These are phyloP conservation scores for Aphaenogaster floridana DNA, from an alignment of 1,140 invertebrate genomes.

Conservation along the genomic window DNA sequence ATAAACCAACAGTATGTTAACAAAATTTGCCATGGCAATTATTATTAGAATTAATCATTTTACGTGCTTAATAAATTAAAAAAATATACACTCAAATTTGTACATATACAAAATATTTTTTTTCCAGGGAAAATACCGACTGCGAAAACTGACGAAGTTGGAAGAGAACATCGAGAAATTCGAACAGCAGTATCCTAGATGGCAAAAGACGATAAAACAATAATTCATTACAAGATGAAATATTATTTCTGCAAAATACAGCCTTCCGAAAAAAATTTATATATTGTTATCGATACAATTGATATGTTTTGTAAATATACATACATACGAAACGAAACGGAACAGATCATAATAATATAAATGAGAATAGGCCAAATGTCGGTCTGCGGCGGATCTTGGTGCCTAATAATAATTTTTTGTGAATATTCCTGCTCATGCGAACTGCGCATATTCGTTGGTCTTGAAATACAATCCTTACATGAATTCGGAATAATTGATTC, in stretches of 20 bases:
- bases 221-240: background rate
- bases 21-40: background rate
- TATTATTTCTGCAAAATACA: conserved; percentile 24
- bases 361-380: no score
- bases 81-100: conserved; percentile 18
- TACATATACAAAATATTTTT: background rate
- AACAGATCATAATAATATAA: background rate
- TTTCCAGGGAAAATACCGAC: conserved; percentile 26
- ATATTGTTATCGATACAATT: background rate
- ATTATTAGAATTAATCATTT: conserved; percentile 35
- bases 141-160: background rate
- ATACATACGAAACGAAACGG: conserved; percentile 32
- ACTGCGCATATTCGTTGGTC: no score
- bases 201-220: conserved; percentile 21
- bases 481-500: no score
- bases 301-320: conserved; percentile 53
- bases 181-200: conserved; percentile 49
- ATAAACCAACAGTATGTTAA: conserved; percentile 85
- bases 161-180: conserved; percentile 43
- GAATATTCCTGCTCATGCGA: no score
- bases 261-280: background rate
- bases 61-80: conserved; percentile 11
- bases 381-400: no score
- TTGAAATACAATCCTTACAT: no score
- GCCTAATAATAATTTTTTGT: no score